Base-by-base conservation (phyloP, 2,888 invertebrate species). In the Girardia tigrina region DNA sequence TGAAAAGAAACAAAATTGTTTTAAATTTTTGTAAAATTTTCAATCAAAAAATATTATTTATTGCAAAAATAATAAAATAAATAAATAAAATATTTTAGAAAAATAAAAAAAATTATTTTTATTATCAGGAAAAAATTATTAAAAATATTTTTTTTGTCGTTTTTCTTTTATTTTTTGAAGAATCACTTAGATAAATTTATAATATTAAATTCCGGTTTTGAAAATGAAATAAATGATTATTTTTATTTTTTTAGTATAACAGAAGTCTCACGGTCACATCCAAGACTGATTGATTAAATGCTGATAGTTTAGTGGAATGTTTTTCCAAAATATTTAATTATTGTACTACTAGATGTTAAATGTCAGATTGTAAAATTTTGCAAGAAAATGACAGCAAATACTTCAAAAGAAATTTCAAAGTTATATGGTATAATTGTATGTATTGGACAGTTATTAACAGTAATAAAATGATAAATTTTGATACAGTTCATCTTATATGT, bases 291-390 rank as follows among this genome's bases (percentile, higher is more conserved):
- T 56, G 56, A 56, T 56, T 56, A 56, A 56, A 56, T 56, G 56
- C 56, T 56, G n/a, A 23, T 56, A 56, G 56, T 56, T 56, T 56
- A 56, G 56, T 56, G 56, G 56, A 56, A 56, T 56, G 56, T 56
- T 56, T 56, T 56, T 56, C 56, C 56, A 56, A 56, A 56, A 56
- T 56, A 56, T 56, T 56, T 56, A 56, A 56, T 56, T 56, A 56
- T 56, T 56, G 56, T 56, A 56, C 4, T 56, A 56, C 56, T 56
- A 56, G 56, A 56, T 56, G 56, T 56, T n/a, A 56, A 56, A 56
- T 56, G 56, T 56, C 56, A 56, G 56, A 56, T 56, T 56, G 4
- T n/a, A 56, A 56, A 56, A 56, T 56, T 56, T 56, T 56, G 23
- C 56, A 56, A 8, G 56, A 23, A 56, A 56, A 56, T 56, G 56